Base-by-base conservation (phyloP, 2,113 vertebrate genomes). In the Scomber colias region DNA sequence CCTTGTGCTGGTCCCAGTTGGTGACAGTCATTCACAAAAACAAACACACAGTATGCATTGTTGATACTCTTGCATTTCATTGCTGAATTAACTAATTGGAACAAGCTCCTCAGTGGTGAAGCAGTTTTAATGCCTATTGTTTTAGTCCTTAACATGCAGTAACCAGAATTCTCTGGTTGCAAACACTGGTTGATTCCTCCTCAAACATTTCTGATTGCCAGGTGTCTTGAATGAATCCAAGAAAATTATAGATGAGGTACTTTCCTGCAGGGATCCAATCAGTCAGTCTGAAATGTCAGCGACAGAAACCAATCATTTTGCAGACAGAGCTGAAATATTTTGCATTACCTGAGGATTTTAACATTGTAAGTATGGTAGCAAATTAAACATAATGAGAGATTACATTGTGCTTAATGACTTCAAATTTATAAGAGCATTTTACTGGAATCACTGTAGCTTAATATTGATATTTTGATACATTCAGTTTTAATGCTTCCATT, bases 11-110 rank as follows among this genome's bases (percentile, higher is more conserved):
- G 56, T 79, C 75, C 75, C 83, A 74, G 35, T 63, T 61, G 87
- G 67, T 81, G 82, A 82, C 87, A 81, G 74, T 67, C 77, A 35
- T 71, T 79, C 81, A 76, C 72, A 74, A 81, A 89, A 16, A 75
- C 15, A 78, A 78, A 87, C 59, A 56, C 46, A 44, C 62, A 54
- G 69, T 64, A 40, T 56, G 24, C 75, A 70, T 35, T 66, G 15
- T 71, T 21, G 4, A 19, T 14, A 40, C 0, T 46, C 9, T 24
- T 30, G 67, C 31, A 74, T 56, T 72, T 59, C 48, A 71, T 60
- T 27, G 16, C 69, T 46, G 59, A 56, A 66, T 75, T 30, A 1
- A 54, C 30, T 63, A 17, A 79, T 51, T 74, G 63, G 54, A 54
- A 61, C 24, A 48, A 60, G 45, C 69, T 62, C 44, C 50, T 63